phyloP scores from a whole-genome alignment of 2,888 invertebrate genomes.

The Coleophora deauratella region DNA sequence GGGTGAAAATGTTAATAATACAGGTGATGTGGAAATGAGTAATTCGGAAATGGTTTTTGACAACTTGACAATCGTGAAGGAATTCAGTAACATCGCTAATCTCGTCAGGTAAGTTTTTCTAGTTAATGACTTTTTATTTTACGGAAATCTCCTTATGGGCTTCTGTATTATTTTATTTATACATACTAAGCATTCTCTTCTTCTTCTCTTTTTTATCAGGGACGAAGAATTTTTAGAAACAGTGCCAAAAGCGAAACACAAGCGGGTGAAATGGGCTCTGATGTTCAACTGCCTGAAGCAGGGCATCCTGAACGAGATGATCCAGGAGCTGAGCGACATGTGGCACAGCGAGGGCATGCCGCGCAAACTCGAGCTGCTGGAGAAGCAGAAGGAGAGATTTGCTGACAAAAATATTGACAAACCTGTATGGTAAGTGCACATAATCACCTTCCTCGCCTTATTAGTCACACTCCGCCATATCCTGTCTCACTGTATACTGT shows the following conservation, averaged over 20 bases:
- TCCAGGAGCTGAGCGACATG: constrained; percentile 55
- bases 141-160: background rate
- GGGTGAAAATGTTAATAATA: no score
- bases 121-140: constrained; percentile 7
- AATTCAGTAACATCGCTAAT: constrained; percentile 57
- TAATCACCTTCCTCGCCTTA: background rate
- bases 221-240: constrained; percentile 62
- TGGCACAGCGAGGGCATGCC: constrained; percentile 63
- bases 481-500: no score
- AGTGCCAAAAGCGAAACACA: constrained; percentile 48
- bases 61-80: constrained; percentile 55
- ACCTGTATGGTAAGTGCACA: constrained; percentile 34
- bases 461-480: no score
- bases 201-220: constrained; percentile 22
- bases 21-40: constrained; percentile 34
- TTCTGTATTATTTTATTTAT: no score
- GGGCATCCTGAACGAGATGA: constrained; percentile 53
- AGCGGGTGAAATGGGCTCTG: constrained; percentile 57
- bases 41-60: constrained; percentile 46
- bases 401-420: constrained; percentile 33
- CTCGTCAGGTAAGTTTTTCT: constrained; percentile 41
- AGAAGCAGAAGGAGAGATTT: constrained; percentile 57
- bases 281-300: constrained; percentile 61
- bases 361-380: constrained; percentile 46
- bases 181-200: no score